Evolutionary conservation across 2,113 vertebrate genomes (phyloP).

Genomic region (Egretta garzetta): DNA sequence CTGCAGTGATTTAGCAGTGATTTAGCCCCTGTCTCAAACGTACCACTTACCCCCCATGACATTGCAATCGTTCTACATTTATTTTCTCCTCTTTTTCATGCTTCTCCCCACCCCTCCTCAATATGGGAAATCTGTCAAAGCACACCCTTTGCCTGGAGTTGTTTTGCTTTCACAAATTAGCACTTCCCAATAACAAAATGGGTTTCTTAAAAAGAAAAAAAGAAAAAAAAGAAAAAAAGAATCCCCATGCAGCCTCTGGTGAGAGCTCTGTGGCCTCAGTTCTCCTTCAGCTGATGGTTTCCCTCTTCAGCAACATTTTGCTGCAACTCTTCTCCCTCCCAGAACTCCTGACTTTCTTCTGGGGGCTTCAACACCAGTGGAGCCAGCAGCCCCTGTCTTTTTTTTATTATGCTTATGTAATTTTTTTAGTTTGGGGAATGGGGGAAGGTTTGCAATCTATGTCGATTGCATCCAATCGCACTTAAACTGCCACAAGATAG

Average conservation of each 20-base stretch:
- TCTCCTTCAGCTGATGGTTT: neutral
- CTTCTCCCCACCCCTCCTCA: slow-evolving; percentile 14
- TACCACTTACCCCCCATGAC: slow-evolving; percentile 67
- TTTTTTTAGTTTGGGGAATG: neutral
- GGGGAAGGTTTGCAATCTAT: neutral
- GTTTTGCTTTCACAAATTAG: slow-evolving; percentile 64
- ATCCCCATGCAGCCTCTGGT: neutral
- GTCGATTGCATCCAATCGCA: neutral
- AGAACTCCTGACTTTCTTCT: neutral
- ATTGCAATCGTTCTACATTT: slow-evolving; percentile 65
- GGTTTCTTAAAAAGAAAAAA: neutral
- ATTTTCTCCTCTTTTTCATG: slow-evolving; percentile 65
- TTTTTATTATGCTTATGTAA: neutral
- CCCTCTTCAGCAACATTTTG: neutral
- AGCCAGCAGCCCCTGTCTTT: neutral
- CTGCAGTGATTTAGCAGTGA: slow-evolving; percentile 72
- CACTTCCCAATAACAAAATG: slow-evolving; percentile 29
- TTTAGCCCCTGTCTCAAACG: slow-evolving; percentile 67
- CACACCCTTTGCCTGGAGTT: slow-evolving; percentile 48
- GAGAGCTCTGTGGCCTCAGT: neutral
- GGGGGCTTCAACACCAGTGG: neutral
- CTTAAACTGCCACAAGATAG: neutral
- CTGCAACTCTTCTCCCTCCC: neutral
- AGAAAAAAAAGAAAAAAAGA: neutral
- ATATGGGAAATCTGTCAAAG: slow-evolving; percentile 55